Base-by-base conservation (phyloP, 2,113 vertebrate species). In the Paratilapia polleni region DNA sequence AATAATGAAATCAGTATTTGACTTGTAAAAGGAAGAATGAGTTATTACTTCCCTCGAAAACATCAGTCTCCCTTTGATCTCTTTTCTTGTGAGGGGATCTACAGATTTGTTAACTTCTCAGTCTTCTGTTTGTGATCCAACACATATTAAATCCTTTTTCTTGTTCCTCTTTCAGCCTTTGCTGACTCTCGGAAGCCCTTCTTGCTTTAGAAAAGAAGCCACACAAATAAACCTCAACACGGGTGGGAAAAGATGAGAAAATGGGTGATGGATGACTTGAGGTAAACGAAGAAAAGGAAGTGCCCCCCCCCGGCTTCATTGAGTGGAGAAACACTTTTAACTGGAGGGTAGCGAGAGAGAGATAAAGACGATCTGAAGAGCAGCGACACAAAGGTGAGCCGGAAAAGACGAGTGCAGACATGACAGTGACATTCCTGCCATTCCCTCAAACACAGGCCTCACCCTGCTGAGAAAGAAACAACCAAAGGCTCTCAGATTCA, bases 381-480 rank as follows among this genome's bases (percentile, higher is more conserved):
- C 8, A 22, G 77, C 8, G 52, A 77, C 47, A 13, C 70, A 38
- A 24, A 38, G 5, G 14, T 8, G 36, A 76, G 78, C 22, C 1
- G 56, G n/a, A 22, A 79, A 41, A 62, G 78, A 82, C 90, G 38
- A 85, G 92, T 87, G 52, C 64, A 54, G 92, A 86, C 92, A 91
- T 22, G 92, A 86, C 87, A 43, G 36, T 4, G 77, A 68, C 84
- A 93, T 93, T 90, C 90, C 88, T 81, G 80, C 15, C 47, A 76
- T 90, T 80, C 78, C 26, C 62, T 8, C 26, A 0, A 22, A 26
- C 41, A 2, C 41, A 2, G 12, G 68, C 85, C 85, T 64, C 85
- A 36, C 89, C 86, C 78, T 11, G 11, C 2, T 0, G 8, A 1
- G 38, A 4, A 28, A 22, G 14, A 4, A 28, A 20, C 38, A 12